Evolutionary conservation across 2,888 invertebrate species (phyloP), one percentile per base, ranked within the genome.

Genomic region (Horisme vitalbata): DNA sequence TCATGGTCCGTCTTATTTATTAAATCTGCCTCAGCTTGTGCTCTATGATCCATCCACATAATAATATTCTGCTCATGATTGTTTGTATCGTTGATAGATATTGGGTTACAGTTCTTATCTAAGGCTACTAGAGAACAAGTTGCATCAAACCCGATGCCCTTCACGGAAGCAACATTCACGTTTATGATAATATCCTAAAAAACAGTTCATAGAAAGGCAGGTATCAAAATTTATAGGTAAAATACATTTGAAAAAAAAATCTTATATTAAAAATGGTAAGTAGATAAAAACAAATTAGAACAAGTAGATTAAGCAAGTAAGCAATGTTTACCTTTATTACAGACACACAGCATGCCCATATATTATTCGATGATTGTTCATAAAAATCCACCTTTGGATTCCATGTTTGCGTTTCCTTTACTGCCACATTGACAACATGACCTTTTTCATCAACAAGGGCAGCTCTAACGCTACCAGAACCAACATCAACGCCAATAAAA

Each of bases 31-130:
- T 99, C 96, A 28, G 90, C 84, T 14, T 91, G 90, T 0, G 97
- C 97, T 67, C 97, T 89, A 72, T 98, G 97, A 73, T 98, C 97
- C 95, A 97, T 93, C 97, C 97, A 97, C 79, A 97, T 91, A 23
- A 97, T 95, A 7, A 97, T 90, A 78, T 97, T 97, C 79, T 95
- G 95, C 37, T 94, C 92, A 64, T 93, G 81, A 54, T 79, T 88
- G 83, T 92, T 92, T 52, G 91, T 91, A 8, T 91, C 90, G 71
- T 94, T 95, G 0, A 96, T 92, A 26, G 95, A 92, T 26, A 95
- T 73, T 0, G 97, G 95, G 13, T 91, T 82, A 8, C 93, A 93
- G 48, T 93, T 82, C 59, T 89, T 83, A 66, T 95, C 96, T 24
- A 98, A 70, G 4, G 93, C 94, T 0, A 96, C 98, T 48, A 99